Conservation (phyloP, 23 tunicate genomes). For the Styela clava region DNA sequence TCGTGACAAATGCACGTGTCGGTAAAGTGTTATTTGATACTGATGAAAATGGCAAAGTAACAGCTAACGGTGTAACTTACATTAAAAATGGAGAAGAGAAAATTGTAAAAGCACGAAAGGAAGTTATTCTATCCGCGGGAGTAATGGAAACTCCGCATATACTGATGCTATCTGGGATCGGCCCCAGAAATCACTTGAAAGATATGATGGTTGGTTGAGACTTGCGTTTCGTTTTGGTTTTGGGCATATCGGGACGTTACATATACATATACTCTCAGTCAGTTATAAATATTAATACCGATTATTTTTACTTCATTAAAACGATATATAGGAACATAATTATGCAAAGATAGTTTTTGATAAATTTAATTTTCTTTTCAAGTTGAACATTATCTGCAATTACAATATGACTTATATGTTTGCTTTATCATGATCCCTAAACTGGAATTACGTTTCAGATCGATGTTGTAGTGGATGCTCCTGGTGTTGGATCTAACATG, state of each 20-base stretch:
- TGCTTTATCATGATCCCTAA: no score
- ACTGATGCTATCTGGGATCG: constrained; percentile 81
- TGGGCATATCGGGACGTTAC: no score
- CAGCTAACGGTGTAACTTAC: constrained; percentile 50
- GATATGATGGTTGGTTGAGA: no score
- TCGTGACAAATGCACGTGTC: constrained; percentile 46
- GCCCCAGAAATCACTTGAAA: constrained; percentile 54
- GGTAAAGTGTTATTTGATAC: constrained; percentile 39
- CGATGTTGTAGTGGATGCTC: constrained; percentile 29
- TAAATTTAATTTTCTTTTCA: no score
- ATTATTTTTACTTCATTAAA: no score
- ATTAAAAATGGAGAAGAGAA: constrained; percentile 42
- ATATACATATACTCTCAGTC: no score
- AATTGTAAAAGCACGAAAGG: constrained; percentile 45
- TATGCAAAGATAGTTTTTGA: no score
- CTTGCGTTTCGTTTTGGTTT: no score
- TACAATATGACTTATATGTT: no score
- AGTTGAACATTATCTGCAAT: no score
- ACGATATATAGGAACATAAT: no score
- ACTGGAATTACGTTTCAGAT: constrained; percentile 35
- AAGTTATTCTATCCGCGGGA: constrained; percentile 70
- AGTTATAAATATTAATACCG: no score
- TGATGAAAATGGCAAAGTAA: not conserved
- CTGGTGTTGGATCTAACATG: constrained; percentile 73
- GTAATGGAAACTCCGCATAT: constrained; percentile 71